A percentile compares a stretch with the other conserved stretches of the same genome.
These are phyloP conservation scores for Aeoliscus strigatus DNA, from an alignment of 2,797 vertebrate genomes.

Conservation along the genomic window DNA sequence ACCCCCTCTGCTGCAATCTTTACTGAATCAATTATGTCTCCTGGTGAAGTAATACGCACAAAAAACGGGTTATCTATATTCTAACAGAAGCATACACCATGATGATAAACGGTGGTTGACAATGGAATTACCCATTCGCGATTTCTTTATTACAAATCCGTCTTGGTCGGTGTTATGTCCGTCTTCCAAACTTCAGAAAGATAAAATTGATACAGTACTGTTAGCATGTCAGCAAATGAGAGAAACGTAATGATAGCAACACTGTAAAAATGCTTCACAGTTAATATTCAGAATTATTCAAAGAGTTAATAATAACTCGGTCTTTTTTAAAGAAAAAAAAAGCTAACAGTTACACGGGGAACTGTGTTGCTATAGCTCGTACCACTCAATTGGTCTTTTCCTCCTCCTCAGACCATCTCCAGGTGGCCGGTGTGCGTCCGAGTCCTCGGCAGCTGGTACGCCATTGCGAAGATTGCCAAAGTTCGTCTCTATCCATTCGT, in stretches of 20 bases:
- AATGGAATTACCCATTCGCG: conserved; percentile 71
- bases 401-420: conserved; percentile 42
- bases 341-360: not conserved
- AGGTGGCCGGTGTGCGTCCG: conserved; percentile 32
- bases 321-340: no score
- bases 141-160: conserved; percentile 66
- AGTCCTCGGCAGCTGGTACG: conserved; percentile 54
- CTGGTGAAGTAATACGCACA: conserved; percentile 36
- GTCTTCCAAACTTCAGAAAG: conserved; percentile 70
- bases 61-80: not conserved
- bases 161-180: conserved; percentile 56
- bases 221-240: no score
- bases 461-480: conserved; percentile 72
- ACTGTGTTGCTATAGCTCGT: conserved; percentile 11
- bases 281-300: no score
- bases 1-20: conserved; percentile 75
- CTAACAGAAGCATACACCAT: not conserved
- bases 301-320: no score
- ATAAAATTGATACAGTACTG: not conserved
- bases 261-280: no score
- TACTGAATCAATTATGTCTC: conserved; percentile 71
- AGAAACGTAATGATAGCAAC: no score
- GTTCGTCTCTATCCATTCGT: conserved; percentile 75
- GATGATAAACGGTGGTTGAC: not conserved
- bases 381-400: conserved; percentile 68